Conservation (phyloP, 64 coral and sea anemone genomes). For the Catalaphyllia jardinei region DNA sequence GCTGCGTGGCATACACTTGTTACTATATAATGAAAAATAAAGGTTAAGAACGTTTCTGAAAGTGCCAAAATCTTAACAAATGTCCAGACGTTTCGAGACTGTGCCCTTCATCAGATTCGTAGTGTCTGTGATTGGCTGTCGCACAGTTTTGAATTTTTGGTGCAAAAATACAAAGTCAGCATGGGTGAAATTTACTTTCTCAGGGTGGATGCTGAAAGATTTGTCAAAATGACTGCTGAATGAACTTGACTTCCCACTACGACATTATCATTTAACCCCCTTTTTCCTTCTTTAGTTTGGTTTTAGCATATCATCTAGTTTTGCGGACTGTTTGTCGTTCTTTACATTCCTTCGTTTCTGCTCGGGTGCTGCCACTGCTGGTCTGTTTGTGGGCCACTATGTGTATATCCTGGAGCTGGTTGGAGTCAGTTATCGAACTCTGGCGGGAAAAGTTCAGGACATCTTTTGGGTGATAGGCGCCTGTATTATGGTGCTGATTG, state of each 20-base stretch:
- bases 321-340: conserved; percentile 67
- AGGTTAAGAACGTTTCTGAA: too few species aligned
- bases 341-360: conserved; percentile 74
- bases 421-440: conserved; percentile 55
- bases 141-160: too few species aligned
- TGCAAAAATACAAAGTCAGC: too few species aligned
- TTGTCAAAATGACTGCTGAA: neutral
- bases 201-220: too few species aligned
- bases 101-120: too few species aligned
- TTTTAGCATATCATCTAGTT: conserved; percentile 64
- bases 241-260: neutral
- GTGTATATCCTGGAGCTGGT: conserved; percentile 71
- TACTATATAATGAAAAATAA: too few species aligned
- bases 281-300: conserved; percentile 38
- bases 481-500: conserved; percentile 55
- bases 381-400: conserved; percentile 66
- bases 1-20: too few species aligned
- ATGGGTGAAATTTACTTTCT: too few species aligned
- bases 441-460: conserved; percentile 81
- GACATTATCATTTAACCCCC: neutral
- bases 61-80: too few species aligned
- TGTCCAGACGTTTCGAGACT: too few species aligned
- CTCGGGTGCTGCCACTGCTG: conserved; percentile 45
- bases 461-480: conserved; percentile 61
- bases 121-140: too few species aligned